These are phyloP conservation scores for Actinia tenebrosa DNA, from an alignment of 64 coral and sea anemone species.

Conservation along the genomic window DNA sequence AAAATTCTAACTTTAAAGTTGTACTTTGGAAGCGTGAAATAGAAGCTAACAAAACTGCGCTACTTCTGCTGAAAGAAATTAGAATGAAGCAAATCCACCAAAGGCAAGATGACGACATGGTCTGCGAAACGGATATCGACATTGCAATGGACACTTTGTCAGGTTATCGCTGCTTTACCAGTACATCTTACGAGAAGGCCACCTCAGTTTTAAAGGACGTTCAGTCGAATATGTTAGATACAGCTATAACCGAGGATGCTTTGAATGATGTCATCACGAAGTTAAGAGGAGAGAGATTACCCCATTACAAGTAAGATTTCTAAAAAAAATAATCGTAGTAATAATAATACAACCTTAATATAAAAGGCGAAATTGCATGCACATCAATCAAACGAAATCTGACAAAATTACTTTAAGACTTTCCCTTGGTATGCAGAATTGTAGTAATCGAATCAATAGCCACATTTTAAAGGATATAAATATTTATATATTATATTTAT, in stretches of 20 bases:
- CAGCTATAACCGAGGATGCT: neutral
- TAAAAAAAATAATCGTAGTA: too few relatives aligned
- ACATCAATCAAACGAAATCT: too few relatives aligned
- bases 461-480: too few relatives aligned
- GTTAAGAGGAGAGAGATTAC: neutral
- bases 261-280: neutral
- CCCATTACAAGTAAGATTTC: neutral
- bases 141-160: neutral
- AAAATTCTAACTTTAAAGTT: constrained; percentile 8
- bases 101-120: constrained; percentile 8
- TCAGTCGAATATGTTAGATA: neutral
- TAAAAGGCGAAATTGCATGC: too few relatives aligned
- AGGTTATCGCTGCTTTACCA: neutral
- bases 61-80: constrained; percentile 6
- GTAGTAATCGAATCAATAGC: too few relatives aligned
- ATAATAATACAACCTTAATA: too few relatives aligned
- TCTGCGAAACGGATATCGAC: neutral
- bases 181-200: neutral
- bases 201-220: neutral
- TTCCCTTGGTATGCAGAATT: too few relatives aligned
- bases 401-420: too few relatives aligned
- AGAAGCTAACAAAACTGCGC: neutral
- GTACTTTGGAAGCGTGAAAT: constrained; percentile 22
- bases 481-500: too few relatives aligned
- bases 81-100: constrained; percentile 4